Conservation (phyloP, 2,113 vertebrate species). For the Ceyx margarethae region DNA sequence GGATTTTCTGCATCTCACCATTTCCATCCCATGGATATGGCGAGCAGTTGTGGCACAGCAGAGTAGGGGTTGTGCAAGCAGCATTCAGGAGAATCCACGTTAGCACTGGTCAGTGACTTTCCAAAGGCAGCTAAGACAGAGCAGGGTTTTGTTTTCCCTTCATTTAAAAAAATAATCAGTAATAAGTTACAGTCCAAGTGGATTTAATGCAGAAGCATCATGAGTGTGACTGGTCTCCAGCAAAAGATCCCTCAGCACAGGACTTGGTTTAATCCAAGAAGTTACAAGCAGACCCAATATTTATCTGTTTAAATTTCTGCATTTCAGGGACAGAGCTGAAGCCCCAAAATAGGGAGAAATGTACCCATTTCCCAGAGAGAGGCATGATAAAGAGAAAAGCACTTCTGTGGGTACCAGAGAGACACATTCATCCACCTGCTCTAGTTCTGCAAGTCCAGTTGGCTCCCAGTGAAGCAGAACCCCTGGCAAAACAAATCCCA, state of each 20-base stretch:
- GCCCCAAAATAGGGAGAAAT: background rate
- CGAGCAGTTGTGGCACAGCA: background rate
- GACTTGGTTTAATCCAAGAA: background rate
- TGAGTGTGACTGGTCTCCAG: background rate
- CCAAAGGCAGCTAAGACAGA: background rate
- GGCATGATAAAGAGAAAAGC: background rate
- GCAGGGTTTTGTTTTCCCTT: background rate
- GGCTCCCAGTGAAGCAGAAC: background rate
- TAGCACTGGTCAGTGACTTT: background rate
- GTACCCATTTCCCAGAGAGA: background rate
- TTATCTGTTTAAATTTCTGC: background rate
- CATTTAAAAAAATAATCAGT: background rate
- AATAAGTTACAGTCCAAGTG: background rate
- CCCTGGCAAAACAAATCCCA: background rate
- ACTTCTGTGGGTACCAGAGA: background rate
- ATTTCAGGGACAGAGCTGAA: background rate
- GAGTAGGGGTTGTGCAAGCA: background rate
- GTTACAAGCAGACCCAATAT: background rate
- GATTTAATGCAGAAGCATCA: background rate
- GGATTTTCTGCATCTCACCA: background rate
- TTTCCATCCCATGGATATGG: background rate
- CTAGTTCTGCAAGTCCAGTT: background rate
- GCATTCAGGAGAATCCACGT: background rate
- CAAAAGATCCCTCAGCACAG: background rate
- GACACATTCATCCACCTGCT: background rate